A percentile compares a stretch with the other conserved stretches of the same genome.
These are phyloP conservation scores for Pontoporia blainvillei DNA, from an alignment of 2,113 vertebrate genomes.

Conservation along the genomic window DNA sequence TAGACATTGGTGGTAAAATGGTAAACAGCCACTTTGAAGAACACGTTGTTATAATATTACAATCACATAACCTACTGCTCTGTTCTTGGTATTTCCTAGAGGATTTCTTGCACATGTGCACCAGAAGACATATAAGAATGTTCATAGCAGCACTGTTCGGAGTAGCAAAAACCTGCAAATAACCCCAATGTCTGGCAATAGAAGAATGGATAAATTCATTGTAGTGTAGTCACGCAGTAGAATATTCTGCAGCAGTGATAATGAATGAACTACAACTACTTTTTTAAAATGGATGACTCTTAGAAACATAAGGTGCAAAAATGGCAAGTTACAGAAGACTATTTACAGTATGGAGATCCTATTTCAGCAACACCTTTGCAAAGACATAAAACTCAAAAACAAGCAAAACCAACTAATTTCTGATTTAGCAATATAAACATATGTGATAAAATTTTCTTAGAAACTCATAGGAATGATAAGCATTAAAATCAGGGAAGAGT, in stretches of 20 bases:
- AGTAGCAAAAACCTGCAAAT: constrained; percentile 16
- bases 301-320: neutral
- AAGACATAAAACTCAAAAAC: neutral
- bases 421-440: neutral
- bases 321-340: neutral
- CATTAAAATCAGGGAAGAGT: neutral
- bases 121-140: neutral
- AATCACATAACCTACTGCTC: neutral
- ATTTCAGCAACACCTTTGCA: neutral
- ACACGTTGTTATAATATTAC: neutral
- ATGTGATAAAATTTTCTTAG: neutral
- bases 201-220: neutral
- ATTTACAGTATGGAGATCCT: neutral
- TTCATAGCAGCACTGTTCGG: neutral
- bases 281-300: neutral
- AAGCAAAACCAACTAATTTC: neutral
- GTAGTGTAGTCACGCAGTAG: neutral
- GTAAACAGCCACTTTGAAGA: neutral
- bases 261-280: neutral
- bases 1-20: neutral
- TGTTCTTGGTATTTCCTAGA: neutral
- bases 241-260: neutral
- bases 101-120: neutral
- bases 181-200: neutral
- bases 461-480: neutral